phyloP scores from a whole-genome alignment of 2,888 invertebrate genomes.

The Drosophila borborema region DNA sequence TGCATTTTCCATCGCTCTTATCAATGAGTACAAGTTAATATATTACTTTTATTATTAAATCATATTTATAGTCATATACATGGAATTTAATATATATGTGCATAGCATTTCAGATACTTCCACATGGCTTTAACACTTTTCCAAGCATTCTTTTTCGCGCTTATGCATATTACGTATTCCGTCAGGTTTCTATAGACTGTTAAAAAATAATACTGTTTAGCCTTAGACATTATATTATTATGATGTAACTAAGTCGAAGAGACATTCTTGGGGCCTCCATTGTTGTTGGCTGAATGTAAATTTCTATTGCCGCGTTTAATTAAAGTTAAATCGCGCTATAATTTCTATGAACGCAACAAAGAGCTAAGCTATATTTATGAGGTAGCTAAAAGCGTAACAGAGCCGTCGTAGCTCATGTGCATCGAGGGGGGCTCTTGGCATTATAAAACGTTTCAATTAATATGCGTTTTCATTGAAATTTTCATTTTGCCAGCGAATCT shows the following conservation, averaged over 20 bases:
- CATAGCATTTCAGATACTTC: background rate
- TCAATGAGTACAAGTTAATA: too few species aligned
- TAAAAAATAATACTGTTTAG: slow-evolving; percentile 3
- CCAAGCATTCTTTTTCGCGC: background rate
- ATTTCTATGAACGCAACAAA: slow-evolving; percentile 28
- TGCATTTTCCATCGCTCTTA: too few species aligned
- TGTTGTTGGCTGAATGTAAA: slow-evolving; percentile 57
- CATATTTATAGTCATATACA: too few species aligned
- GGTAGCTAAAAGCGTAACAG: slow-evolving; percentile 27
- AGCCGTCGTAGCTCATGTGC: slow-evolving; percentile 23
- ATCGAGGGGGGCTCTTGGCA: slow-evolving; percentile 1
- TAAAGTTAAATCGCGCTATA: slow-evolving; percentile 55
- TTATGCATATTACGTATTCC: slow-evolving; percentile 1
- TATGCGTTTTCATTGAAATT: background rate
- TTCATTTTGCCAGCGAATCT: too few species aligned
- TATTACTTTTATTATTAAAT: too few species aligned
- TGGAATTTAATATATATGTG: background rate
- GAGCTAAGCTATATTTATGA: slow-evolving; percentile 47
- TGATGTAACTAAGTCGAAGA: slow-evolving; percentile 16
- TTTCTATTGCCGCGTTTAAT: slow-evolving; percentile 56
- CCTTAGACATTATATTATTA: slow-evolving; percentile 7
- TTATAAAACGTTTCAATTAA: background rate
- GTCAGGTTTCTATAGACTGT: slow-evolving; percentile 7
- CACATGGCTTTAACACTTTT: background rate
- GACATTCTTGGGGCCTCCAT: slow-evolving; percentile 22